Base-by-base conservation (phyloP, 2,797 vertebrate species). In the Acipenser oxyrinchus region DNA sequence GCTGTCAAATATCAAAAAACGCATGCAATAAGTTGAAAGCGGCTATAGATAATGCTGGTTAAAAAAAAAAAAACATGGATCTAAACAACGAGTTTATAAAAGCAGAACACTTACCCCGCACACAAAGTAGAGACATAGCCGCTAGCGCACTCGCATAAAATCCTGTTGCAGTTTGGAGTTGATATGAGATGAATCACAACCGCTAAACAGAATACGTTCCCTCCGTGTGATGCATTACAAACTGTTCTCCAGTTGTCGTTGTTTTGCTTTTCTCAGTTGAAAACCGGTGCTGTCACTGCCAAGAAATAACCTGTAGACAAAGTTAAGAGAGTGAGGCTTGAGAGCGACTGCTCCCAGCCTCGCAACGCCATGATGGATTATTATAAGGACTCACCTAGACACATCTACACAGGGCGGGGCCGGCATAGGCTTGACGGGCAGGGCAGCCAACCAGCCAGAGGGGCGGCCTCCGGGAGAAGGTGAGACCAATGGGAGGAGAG, bases 111-210 rank as follows among this genome's bases (percentile, higher is more conserved):
- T 73, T 51, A 90, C 89, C 88, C 86, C 85, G 79, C 64, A 91
- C 89, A 72, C 89, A 91, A 18, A 91, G 84, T 12, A 91, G 69
- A 77, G 88, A 90, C 89, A 91, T 91, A 80, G 77, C 83, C 79
- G 74, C 72, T 76, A 71, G 72, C 70, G 74, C 75, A 71, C 74
- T 71, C 52, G n/a, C 18, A 12, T 69, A 72, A 71, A 65, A 73
- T 76, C 77, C 61, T 58, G 69, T 51, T 18, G 55, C 55, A 58
- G 55, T 58, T 58, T 6, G 2, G 55, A 58, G 55, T 58, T 58
- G 11, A 58, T 12, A 58, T 58, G 11, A 10, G 12, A 58, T 13
- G 5, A 57, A 57, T 10, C 55, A n/a, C 55, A 10, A 11, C 55
- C 11, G 55, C 55, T n/a, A 58, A 11, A 11, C 68, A 65, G 48